Conservation (phyloP, 2,113 vertebrate species). For the Felis catus region DNA sequence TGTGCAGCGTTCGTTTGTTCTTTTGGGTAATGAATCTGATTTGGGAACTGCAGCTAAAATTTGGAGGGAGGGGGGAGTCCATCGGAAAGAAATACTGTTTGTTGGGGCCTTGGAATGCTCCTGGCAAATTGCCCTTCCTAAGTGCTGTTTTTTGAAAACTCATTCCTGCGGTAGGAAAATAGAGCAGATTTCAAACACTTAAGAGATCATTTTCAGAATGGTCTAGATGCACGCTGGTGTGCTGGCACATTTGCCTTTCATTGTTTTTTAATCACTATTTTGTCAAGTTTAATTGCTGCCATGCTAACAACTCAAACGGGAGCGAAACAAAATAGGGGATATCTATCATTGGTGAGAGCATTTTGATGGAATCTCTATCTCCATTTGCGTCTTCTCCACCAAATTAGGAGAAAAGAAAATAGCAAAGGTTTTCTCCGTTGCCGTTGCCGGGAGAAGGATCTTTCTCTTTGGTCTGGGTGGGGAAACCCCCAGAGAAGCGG, state of each 20-base stretch:
- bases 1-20: not conserved
- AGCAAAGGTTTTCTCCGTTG: slow-evolving; percentile 52
- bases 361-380: slow-evolving; percentile 78
- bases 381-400: slow-evolving; percentile 73
- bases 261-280: slow-evolving; percentile 79
- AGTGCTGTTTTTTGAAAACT: slow-evolving; percentile 77
- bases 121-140: slow-evolving; percentile 67
- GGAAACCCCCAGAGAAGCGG: slow-evolving; percentile 32
- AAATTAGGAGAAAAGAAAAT: slow-evolving; percentile 63
- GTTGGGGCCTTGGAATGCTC: slow-evolving; percentile 58
- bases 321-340: slow-evolving; percentile 67
- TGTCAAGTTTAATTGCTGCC: slow-evolving; percentile 71
- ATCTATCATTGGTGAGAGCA: slow-evolving; percentile 80
- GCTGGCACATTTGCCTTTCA: slow-evolving; percentile 72
- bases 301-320: slow-evolving; percentile 65
- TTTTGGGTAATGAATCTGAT: slow-evolving; percentile 49
- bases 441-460: not conserved
- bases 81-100: slow-evolving; percentile 67
- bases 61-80: slow-evolving; percentile 51
- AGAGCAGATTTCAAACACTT: slow-evolving; percentile 72
- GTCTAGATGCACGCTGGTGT: slow-evolving; percentile 70
- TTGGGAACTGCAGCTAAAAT: slow-evolving; percentile 61
- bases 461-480: slow-evolving; percentile 14
- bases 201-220: slow-evolving; percentile 78
- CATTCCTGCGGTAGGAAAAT: slow-evolving; percentile 79